A percentile compares a stretch with the other conserved stretches of the same genome.
Evolutionary conservation across 2,888 invertebrate genomes (phyloP).

Genomic region (Acanthosepion pharaonis): DNA sequence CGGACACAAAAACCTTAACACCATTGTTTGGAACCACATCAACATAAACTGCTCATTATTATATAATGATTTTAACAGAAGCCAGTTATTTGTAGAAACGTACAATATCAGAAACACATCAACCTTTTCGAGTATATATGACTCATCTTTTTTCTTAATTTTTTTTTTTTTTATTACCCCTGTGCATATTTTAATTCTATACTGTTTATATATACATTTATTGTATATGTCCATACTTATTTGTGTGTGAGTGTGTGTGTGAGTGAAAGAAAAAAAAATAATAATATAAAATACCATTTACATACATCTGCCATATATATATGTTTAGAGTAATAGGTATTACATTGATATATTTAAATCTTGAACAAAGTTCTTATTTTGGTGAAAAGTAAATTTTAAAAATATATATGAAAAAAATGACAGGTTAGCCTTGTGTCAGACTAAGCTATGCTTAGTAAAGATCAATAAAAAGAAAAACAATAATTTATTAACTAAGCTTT

Average conservation of each 20-base stretch:
- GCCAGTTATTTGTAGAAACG: not conserved
- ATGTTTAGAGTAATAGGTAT: not conserved
- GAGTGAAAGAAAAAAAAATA: not conserved
- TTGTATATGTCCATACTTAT: not conserved
- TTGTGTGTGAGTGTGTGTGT: not conserved
- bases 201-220: not conserved
- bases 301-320: not conserved
- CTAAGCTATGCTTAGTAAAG: too few species aligned
- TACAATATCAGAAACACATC: not conserved
- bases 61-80: slow-evolving; percentile 33
- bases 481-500: too few species aligned
- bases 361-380: not conserved
- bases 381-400: too few species aligned
- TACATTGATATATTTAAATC: not conserved
- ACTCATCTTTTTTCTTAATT: not conserved
- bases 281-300: not conserved
- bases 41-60: slow-evolving; percentile 10
- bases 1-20: not conserved
- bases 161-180: not conserved
- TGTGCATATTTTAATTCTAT: not conserved
- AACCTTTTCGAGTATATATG: not conserved
- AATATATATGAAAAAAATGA: too few species aligned
- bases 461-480: too few species aligned
- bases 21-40: slow-evolving; percentile 4
- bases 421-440: too few species aligned